Base-by-base conservation (phyloP, 1,140 invertebrate species). In the Rhyzopertha dominica region DNA sequence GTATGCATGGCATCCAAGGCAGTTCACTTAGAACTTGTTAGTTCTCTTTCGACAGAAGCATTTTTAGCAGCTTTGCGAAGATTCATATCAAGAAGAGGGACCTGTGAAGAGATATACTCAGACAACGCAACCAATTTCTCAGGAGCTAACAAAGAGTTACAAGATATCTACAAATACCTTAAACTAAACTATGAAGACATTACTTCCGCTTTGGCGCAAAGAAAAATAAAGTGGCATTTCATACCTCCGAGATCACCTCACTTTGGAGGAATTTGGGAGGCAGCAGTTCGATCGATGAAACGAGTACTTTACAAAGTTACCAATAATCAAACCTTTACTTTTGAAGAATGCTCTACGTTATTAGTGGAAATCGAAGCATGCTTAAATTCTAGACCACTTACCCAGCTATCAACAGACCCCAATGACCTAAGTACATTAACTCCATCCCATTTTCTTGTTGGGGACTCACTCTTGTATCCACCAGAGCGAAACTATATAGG, bases 1-100 rank as follows among this genome's bases (percentile, higher is more conserved):
- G 50, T 70, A 9, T 73, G 69, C 39, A 61, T 70, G 19, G 24
- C 52, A 2, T 64, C 65, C 2, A 59, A 54, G 19, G 69, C 67
- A 7, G 39, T 71, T 4, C 68, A 73, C 45, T 39, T 74, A 9
- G 69, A 74, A 52, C 24, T 70, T 1, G 68, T 71, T 0, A 52
- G 47, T 1, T 44, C 59, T 40, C 31, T 72, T 1, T 49, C 65
- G 2, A 56, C 69, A 0, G 51, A 65, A 25, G 45, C 16, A 20
- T 66, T 61, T 41, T 19, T 70, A 31, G 30, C 56, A 35, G 52
- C 51, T 14, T 47, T 66, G 8, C 52, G 57, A 29, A 36, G 62
- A 31, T 67, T 69, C 40, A 54, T 67, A 19, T 47, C 52, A 5
- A 37, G 61, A 13, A 47, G 64, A 25, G 59, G 61, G 16, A 47